phyloP scores from a whole-genome alignment of 1,140 invertebrate genomes.

The Vollenhovia emeryi region DNA sequence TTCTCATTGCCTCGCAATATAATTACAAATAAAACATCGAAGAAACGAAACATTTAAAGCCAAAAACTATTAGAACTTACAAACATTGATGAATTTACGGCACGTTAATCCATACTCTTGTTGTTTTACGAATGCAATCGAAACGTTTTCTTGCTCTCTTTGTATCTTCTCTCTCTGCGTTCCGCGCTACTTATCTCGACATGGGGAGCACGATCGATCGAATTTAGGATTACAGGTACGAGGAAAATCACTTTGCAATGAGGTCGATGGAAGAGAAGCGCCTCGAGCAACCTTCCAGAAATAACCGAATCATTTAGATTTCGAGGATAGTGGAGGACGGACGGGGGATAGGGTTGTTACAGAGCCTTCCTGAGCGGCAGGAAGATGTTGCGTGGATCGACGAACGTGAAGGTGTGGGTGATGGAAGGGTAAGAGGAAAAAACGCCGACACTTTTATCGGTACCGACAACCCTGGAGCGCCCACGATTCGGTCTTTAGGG shows the following conservation, averaged over 20 bases:
- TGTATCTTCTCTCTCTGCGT: constrained; percentile 7
- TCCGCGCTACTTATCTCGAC: constrained; percentile 35
- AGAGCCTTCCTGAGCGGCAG: constrained; percentile 31
- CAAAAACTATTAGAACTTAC: neutral
- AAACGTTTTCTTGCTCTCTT: constrained; percentile 25
- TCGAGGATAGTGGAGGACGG: constrained; percentile 57
- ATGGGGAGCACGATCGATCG: constrained; percentile 66
- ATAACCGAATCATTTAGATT: constrained; percentile 77
- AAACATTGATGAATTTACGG: neutral
- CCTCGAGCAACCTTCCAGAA: constrained; percentile 72
- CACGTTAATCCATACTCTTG: constrained; percentile 20
- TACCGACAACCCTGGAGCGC: constrained; percentile 56
- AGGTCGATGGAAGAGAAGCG: constrained; percentile 67
- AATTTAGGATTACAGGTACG: constrained; percentile 73
- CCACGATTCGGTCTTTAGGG: constrained; percentile 48
- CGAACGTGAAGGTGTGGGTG: constrained; percentile 35
- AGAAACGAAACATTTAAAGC: neutral
- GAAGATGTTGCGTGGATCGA: constrained; percentile 60
- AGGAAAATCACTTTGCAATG: constrained; percentile 75
- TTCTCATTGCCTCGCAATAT: neutral
- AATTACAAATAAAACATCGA: neutral
- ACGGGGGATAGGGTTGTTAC: constrained; percentile 47
- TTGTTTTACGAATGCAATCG: constrained; percentile 28
- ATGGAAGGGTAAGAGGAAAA: constrained; percentile 29
- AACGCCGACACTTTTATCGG: constrained; percentile 70